These are phyloP conservation scores for Lates calcarifer DNA, from an alignment of 2,113 vertebrate species.

Conservation along the genomic window DNA sequence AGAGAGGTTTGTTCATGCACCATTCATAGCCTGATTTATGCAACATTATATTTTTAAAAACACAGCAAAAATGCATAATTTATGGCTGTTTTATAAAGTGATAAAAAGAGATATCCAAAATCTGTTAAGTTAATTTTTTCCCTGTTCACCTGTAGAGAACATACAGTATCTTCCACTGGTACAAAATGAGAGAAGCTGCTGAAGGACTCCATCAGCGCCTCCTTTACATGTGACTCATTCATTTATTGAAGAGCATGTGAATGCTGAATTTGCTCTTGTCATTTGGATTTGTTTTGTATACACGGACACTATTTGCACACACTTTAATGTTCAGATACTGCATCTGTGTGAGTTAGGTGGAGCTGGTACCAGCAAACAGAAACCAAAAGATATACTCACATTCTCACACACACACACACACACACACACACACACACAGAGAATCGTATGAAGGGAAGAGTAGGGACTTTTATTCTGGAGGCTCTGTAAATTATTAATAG, in stretches of 20 bases:
- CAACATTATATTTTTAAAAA: too few relatives aligned
- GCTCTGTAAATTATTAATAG: conserved; percentile 17
- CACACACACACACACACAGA: conserved; percentile 2
- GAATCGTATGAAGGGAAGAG: background rate
- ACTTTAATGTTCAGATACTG: conserved; percentile 17
- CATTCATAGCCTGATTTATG: too few relatives aligned
- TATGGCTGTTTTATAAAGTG: too few relatives aligned
- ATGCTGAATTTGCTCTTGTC: background rate
- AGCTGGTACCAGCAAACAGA: conserved; percentile 39
- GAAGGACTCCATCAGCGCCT: background rate
- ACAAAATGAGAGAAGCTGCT: background rate
- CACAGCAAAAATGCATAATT: too few relatives aligned
- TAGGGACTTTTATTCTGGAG: background rate
- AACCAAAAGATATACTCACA: background rate
- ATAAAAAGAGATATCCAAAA: background rate
- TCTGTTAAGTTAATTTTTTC: too few relatives aligned
- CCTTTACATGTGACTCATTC: background rate
- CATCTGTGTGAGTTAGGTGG: conserved; percentile 30
- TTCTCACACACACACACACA: background rate
- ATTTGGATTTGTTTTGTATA: background rate
- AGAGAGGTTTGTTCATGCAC: too few relatives aligned
- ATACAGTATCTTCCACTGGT: background rate
- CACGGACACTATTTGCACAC: conserved; percentile 26
- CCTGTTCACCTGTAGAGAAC: conserved; percentile 21
- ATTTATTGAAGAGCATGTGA: background rate